phyloP scores from a whole-genome alignment of 2,797 vertebrate genomes.

The Discoglossus pictus region DNA sequence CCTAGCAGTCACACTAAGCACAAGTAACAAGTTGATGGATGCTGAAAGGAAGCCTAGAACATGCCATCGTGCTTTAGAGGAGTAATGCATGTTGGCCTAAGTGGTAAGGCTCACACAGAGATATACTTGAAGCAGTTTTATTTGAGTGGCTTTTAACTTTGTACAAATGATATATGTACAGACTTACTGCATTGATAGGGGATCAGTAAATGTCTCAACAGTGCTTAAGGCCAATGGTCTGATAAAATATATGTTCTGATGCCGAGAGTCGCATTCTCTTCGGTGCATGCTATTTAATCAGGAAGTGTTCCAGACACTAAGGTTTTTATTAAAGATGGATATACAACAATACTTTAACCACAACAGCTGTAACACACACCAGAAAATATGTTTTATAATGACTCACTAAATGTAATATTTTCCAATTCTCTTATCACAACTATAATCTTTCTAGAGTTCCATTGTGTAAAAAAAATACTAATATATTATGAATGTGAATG shows the following conservation, averaged over 20 bases:
- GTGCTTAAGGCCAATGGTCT: not conserved
- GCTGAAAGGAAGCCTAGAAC: conserved; percentile 28
- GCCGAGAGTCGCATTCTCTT: no score
- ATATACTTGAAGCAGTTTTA: conserved; percentile 4
- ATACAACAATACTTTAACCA: no score
- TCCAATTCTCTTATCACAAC: no score
- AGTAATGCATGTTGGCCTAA: conserved; percentile 23
- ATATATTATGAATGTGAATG: no score
- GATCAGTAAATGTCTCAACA: not conserved
- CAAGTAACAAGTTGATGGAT: conserved; percentile 7
- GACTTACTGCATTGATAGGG: not conserved
- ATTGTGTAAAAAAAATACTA: no score
- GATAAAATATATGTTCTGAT: conserved; percentile 2
- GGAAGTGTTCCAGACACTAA: no score
- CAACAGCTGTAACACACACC: no score
- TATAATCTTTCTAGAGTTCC: no score
- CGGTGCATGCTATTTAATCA: no score
- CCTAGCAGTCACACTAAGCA: not conserved
- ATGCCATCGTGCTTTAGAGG: not conserved
- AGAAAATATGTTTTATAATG: no score
- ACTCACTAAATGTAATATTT: no score
- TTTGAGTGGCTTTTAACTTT: rapidly evolving
- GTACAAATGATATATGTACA: not conserved
- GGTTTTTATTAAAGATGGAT: no score
- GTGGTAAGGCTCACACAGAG: conserved; percentile 4